These are phyloP conservation scores for Takifugu flavidus DNA, from an alignment of 2,113 vertebrate species.

Conservation along the genomic window DNA sequence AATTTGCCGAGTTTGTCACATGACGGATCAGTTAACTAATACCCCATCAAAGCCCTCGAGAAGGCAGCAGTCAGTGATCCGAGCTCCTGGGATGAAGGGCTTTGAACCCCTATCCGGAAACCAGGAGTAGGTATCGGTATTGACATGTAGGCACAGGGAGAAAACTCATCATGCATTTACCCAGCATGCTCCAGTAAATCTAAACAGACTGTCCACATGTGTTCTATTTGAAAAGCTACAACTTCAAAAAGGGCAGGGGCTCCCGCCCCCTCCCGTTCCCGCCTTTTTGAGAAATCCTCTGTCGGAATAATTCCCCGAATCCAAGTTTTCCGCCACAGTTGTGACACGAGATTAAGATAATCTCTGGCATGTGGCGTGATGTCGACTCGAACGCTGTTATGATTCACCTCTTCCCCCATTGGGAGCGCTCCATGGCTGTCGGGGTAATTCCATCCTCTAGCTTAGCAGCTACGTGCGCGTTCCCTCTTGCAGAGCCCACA, in stretches of 20 bases:
- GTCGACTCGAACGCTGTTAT: slow-evolving; percentile 58
- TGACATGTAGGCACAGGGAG: too few relatives aligned
- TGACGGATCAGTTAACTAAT: slow-evolving; percentile 11
- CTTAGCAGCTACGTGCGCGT: slow-evolving; percentile 12
- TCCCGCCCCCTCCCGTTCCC: background rate
- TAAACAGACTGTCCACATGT: slow-evolving; percentile 14
- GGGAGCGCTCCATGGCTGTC: slow-evolving; percentile 38
- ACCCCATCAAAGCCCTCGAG: slow-evolving; percentile 7
- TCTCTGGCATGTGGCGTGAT: slow-evolving; percentile 32
- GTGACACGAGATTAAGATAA: slow-evolving; percentile 68
- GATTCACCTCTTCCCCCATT: slow-evolving; percentile 27
- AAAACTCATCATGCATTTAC: slow-evolving; percentile 8
- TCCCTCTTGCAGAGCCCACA: slow-evolving; percentile 15
- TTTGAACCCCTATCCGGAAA: slow-evolving; percentile 54
- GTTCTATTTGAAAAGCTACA: slow-evolving; percentile 11
- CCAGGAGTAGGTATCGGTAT: slow-evolving; percentile 11
- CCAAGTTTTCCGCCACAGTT: slow-evolving; percentile 37
- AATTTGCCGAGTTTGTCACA: background rate
- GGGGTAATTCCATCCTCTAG: slow-evolving; percentile 40
- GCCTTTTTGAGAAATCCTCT: slow-evolving; percentile 27
- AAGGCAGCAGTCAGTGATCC: slow-evolving; percentile 10
- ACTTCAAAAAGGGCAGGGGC: background rate
- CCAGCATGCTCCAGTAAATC: slow-evolving; percentile 7
- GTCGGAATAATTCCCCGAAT: slow-evolving; percentile 38
- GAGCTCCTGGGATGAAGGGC: slow-evolving; percentile 26